Conservation (phyloP, 1,140 invertebrate species). For the Bombus superbus region DNA sequence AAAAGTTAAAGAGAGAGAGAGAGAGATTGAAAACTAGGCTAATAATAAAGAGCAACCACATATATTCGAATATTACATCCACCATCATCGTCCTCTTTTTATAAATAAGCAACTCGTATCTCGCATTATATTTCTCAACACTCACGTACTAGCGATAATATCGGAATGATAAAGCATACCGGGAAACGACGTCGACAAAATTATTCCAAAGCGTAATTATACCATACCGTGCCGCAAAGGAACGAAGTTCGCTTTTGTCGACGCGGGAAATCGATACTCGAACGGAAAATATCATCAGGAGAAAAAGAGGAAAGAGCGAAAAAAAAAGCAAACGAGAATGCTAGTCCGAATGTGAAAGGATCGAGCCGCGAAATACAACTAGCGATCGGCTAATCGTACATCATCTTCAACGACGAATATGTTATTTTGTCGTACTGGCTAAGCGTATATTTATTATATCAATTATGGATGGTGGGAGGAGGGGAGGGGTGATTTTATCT, state of each 20-base stretch:
- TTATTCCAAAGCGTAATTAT: conserved; percentile 18
- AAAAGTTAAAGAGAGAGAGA: background rate
- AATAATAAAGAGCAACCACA: conserved; percentile 7
- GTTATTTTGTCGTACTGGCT: background rate
- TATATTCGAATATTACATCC: conserved; percentile 4
- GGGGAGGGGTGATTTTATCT: background rate
- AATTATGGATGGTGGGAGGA: conserved; percentile 26
- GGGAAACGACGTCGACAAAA: background rate
- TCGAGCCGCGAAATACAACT: background rate
- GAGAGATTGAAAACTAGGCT: background rate
- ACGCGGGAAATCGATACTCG: conserved; percentile 17
- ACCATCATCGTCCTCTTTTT: background rate
- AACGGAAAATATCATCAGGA: conserved; percentile 12
- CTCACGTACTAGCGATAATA: background rate
- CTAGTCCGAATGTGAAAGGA: background rate
- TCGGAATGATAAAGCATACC: background rate
- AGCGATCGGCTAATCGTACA: conserved; percentile 22
- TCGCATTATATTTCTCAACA: no score
- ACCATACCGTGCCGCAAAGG: background rate
- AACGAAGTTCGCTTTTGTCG: conserved; percentile 4
- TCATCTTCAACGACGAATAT: background rate
- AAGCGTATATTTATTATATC: conserved; percentile 43
- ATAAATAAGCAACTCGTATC: conserved; percentile 9
- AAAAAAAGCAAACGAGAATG: background rate
- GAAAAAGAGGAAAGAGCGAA: no score